Conservation (phyloP, 2,797 vertebrate species). For the Amblyraja radiata region DNA sequence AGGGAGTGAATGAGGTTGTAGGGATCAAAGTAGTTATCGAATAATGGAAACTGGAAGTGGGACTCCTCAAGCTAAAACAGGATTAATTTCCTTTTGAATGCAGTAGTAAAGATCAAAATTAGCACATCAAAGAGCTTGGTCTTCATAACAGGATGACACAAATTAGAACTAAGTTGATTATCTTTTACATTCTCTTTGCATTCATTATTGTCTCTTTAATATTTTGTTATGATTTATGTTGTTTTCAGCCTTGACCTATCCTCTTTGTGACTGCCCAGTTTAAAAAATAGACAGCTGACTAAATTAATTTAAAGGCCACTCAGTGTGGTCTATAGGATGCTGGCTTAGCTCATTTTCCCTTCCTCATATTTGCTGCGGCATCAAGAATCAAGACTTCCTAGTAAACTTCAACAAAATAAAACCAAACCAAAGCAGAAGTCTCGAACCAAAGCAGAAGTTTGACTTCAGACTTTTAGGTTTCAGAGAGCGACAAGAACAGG, state of each 20-base stretch:
- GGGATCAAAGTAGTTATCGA: neutral
- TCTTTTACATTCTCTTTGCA: neutral
- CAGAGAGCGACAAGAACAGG: no score
- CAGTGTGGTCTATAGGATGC: neutral
- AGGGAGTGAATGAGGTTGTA: neutral
- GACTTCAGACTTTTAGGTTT: neutral
- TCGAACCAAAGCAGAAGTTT: neutral
- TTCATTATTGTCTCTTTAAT: neutral
- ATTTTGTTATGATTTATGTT: neutral
- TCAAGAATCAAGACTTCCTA: neutral
- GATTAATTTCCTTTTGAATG: conserved; percentile 25
- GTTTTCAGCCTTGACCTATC: neutral
- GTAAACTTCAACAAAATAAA: no score
- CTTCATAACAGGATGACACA: neutral
- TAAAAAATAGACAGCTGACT: neutral
- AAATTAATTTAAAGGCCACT: neutral
- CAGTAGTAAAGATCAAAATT: conserved; percentile 22
- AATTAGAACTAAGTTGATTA: neutral
- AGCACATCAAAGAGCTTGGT: conserved; percentile 14
- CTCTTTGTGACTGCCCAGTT: neutral
- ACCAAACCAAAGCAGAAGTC: neutral
- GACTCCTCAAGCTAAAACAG: conserved; percentile 29
- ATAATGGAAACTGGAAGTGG: neutral
- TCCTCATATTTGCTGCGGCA: neutral
- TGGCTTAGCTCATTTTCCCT: neutral